phyloP scores from a whole-genome alignment of 1,140 invertebrate species.

The Leptonema lineaticorne region DNA sequence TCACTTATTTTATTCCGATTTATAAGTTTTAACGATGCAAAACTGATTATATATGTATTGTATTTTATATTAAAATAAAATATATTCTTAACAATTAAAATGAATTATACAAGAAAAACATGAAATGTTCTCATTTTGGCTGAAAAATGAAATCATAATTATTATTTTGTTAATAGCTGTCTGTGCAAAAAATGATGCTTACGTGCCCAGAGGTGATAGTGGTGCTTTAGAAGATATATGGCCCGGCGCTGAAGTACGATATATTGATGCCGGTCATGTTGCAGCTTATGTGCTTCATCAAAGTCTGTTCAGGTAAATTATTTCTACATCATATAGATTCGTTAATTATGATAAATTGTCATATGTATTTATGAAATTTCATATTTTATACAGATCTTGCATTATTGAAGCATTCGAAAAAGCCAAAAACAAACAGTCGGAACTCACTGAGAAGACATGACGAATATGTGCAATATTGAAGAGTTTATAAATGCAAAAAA shows the following conservation, averaged over 20 bases:
- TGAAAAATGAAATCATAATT: no score
- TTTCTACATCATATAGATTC: neutral
- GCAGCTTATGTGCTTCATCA: conserved; percentile 86
- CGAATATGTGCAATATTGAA: neutral
- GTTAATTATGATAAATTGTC: neutral
- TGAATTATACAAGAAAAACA: no score
- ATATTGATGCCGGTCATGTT: conserved; percentile 88
- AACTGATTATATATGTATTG: no score
- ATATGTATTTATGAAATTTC: conserved; percentile 2
- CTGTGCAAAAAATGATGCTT: conserved; percentile 87
- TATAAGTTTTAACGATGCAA: no score
- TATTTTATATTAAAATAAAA: neutral
- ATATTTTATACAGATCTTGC: conserved; percentile 54
- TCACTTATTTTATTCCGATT: no score
- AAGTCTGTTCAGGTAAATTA: conserved; percentile 76
- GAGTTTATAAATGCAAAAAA: neutral
- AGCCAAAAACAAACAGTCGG: conserved; percentile 58
- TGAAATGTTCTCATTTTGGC: no score
- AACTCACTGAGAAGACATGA: conserved; percentile 18
- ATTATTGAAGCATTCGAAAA: conserved; percentile 65
- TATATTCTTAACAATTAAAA: no score
- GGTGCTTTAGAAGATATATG: conserved; percentile 83
- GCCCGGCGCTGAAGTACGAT: conserved; percentile 87
- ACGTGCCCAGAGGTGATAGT: conserved; percentile 84
- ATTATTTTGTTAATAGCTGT: conserved; percentile 57